These are phyloP conservation scores for Dryobota labecula DNA, from an alignment of 2,888 invertebrate genomes.

Conservation along the genomic window DNA sequence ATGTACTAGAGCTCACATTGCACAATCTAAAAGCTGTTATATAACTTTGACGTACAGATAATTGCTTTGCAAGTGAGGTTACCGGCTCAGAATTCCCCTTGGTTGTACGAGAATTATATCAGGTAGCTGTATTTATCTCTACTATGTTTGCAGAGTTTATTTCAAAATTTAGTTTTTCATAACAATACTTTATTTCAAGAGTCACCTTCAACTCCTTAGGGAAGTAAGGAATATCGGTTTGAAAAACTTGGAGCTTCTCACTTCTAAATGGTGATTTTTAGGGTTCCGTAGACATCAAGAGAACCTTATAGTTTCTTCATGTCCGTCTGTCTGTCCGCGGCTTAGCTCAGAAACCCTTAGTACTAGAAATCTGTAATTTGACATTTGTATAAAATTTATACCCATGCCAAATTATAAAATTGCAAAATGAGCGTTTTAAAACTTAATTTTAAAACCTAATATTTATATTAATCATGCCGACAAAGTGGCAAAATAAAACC, in stretches of 20 bases:
- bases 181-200: neutral
- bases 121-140: neutral
- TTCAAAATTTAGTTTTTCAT: neutral
- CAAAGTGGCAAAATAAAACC: too few relatives aligned
- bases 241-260: neutral
- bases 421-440: too few relatives aligned
- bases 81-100: neutral
- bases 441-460: too few relatives aligned
- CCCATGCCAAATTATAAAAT: too few relatives aligned
- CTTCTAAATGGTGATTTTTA: neutral
- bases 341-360: too few relatives aligned
- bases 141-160: neutral
- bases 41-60: slow-evolving; percentile 29
- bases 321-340: too few relatives aligned
- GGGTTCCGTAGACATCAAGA: too few relatives aligned
- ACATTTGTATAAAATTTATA: too few relatives aligned
- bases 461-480: too few relatives aligned
- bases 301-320: too few relatives aligned
- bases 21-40: slow-evolving; percentile 4
- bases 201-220: neutral
- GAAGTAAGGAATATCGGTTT: neutral
- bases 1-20: slow-evolving; percentile 14
- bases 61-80: slow-evolving; percentile 39
- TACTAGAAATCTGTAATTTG: too few relatives aligned
- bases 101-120: neutral